Conservation (phyloP, 2,113 vertebrate genomes). For the Oryzias javanicus region DNA sequence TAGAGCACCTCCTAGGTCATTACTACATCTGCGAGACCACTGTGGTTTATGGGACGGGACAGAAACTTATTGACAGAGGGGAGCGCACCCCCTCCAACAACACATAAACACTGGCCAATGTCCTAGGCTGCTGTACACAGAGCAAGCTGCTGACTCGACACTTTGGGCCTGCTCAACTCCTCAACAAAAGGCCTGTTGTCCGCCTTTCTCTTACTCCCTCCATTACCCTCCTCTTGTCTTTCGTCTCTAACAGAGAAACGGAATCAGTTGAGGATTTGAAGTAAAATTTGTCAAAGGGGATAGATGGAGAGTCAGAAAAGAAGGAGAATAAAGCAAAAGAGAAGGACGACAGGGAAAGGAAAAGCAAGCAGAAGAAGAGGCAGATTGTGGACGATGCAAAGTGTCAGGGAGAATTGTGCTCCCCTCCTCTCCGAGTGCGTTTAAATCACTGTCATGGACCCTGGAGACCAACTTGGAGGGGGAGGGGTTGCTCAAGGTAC, state of each 20-base stretch:
- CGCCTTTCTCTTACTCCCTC: conserved; percentile 54
- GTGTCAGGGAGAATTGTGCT: conserved; percentile 50
- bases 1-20: conserved; percentile 45
- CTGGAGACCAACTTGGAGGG: conserved; percentile 10
- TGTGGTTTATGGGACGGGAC: conserved; percentile 62
- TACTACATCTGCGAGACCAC: conserved; percentile 49
- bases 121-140: conserved; percentile 60
- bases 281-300: conserved; percentile 19
- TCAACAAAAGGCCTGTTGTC: conserved; percentile 88
- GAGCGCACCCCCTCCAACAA: conserved; percentile 27
- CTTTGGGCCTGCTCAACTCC: conserved; percentile 66
- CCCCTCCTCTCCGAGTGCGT: conserved; percentile 37
- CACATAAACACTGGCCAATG: conserved; percentile 46
- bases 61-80: conserved; percentile 55
- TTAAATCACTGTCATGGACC: conserved; percentile 62
- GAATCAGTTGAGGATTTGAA: conserved; percentile 14
- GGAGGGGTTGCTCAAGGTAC: conserved; percentile 25
- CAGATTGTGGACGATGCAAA: conserved; percentile 40
- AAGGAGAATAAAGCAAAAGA: conserved; percentile 10
- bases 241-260: conserved; percentile 31
- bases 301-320: not conserved
- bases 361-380: conserved; percentile 19
- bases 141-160: conserved; percentile 75
- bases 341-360: conserved; percentile 21
- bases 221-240: conserved; percentile 50